phyloP scores from a whole-genome alignment of 64 coral and sea anemone genomes.

The Pocillopora verrucosa region DNA sequence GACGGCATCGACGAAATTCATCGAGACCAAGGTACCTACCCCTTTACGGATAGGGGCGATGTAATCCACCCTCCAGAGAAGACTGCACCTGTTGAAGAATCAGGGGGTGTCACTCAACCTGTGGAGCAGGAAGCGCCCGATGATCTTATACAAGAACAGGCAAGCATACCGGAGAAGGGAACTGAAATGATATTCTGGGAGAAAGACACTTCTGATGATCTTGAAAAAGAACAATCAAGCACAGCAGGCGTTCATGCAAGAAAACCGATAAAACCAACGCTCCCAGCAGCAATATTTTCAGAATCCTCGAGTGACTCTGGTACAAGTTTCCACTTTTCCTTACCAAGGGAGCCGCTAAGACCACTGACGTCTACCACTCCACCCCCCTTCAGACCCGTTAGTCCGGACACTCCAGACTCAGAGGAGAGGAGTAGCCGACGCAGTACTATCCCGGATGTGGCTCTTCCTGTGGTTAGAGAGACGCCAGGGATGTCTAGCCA shows the following conservation, averaged over 20 bases:
- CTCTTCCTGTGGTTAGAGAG: constrained; percentile 49
- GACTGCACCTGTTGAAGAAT: neutral
- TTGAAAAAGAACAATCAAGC: neutral
- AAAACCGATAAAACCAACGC: neutral
- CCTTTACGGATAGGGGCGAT: neutral
- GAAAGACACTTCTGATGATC: neutral
- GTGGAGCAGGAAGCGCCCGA: neutral
- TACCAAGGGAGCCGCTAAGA: constrained; percentile 69
- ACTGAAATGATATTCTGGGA: neutral
- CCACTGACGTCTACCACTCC: constrained; percentile 77
- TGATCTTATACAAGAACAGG: neutral
- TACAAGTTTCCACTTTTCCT: constrained; percentile 70
- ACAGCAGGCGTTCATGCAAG: neutral
- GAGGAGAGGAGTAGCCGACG: constrained; percentile 24
- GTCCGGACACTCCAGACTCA: constrained; percentile 34
- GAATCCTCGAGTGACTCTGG: constrained; percentile 76
- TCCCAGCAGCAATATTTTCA: constrained; percentile 7
- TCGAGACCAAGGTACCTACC: neutral
- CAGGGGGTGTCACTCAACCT: neutral
- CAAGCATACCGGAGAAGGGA: neutral
- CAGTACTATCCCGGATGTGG: neutral
- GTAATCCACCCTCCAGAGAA: neutral
- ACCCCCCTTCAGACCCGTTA: constrained; percentile 46
- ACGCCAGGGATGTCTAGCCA: constrained; percentile 76
- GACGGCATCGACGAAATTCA: neutral